These are phyloP conservation scores for Sinotaia quadrata DNA, from an alignment of 2,888 invertebrate species.

Conservation along the genomic window DNA sequence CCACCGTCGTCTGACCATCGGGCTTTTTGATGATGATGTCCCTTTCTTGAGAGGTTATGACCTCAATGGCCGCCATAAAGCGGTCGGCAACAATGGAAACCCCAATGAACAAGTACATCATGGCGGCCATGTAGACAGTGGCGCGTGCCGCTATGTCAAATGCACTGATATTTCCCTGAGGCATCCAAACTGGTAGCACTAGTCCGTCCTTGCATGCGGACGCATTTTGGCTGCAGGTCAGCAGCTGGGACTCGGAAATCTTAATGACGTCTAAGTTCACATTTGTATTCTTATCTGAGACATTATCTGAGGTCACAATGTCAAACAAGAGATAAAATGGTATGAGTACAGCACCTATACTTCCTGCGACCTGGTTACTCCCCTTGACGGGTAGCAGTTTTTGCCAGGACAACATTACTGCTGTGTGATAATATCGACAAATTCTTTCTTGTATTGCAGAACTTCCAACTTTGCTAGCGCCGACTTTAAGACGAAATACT, in stretches of 20 bases:
- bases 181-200: conserved; percentile 89
- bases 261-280: too few species aligned
- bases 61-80: conserved; percentile 99
- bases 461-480: too few species aligned
- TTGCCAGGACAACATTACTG: not conserved
- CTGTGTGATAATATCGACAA: too few species aligned
- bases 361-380: not conserved
- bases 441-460: too few species aligned
- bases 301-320: conserved; percentile 23
- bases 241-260: not conserved
- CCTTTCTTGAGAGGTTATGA: conserved; percentile 97
- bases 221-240: conserved; percentile 43
- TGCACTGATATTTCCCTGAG: conserved; percentile 76
- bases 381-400: not conserved
- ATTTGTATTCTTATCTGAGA: too few species aligned
- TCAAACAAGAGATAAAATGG: conserved; percentile 32
- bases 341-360: conserved; percentile 5
- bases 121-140: conserved; percentile 87
- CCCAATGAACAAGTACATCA: conserved; percentile 97
- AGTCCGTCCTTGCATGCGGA: conserved; percentile 85
- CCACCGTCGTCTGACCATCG: conserved; percentile 88
- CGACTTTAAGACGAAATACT: too few species aligned
- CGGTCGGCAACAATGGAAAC: conserved; percentile 99
- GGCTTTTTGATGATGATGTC: conserved; percentile 92
- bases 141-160: conserved; percentile 89